Percentiles rank a stretch among this genome's conserved stretches.
These are phyloP conservation scores for Drosophila grimshawi DNA, from an alignment of 1,140 invertebrate species.

Conservation along the genomic window DNA sequence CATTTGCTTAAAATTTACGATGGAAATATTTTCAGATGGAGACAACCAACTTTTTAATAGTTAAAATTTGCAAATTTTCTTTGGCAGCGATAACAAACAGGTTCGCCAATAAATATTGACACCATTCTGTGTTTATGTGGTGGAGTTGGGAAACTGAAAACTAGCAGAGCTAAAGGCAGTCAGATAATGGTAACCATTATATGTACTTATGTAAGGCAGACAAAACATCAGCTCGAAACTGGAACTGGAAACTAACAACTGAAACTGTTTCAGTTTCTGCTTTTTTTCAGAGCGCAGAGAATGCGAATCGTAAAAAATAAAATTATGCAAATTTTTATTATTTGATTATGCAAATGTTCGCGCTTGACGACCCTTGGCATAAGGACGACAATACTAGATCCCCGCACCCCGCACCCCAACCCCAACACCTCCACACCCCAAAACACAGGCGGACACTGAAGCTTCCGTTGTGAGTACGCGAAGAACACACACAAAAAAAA, in stretches of 20 bases:
- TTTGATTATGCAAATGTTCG: conserved; percentile 84
- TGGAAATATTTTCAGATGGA: conserved; percentile 56
- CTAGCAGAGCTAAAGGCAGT: conserved; percentile 4
- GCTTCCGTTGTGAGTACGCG: conserved; percentile 58
- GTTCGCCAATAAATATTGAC: conserved; percentile 83
- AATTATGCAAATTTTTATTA: conserved; percentile 84
- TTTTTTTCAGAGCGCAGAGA: conserved; percentile 7
- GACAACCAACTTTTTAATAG: conserved; percentile 71
- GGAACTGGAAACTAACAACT: conserved; percentile 47
- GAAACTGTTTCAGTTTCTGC: conserved; percentile 42
- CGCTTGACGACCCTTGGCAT: conserved; percentile 84
- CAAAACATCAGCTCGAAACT: conserved; percentile 45
- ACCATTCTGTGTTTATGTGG: conserved; percentile 72
- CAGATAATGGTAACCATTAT: conserved; percentile 72
- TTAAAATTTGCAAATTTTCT: conserved; percentile 78
- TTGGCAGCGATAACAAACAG: conserved; percentile 76
- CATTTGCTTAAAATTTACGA: conserved; percentile 59
- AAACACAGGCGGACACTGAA: conserved; percentile 49
- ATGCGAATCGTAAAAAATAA: conserved; percentile 82
- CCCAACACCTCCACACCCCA: conserved; percentile 9
- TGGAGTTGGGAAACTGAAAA: conserved; percentile 8
- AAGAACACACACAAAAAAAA: conserved; percentile 23
- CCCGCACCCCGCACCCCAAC: conserved; percentile 7
- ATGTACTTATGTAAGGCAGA: conserved; percentile 45
- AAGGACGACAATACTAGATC: conserved; percentile 77